Percentiles rank a stretch among this genome's conserved stretches.
phyloP scores from a whole-genome alignment of 1,140 invertebrate species.

The Drosophila nigrodunni region DNA sequence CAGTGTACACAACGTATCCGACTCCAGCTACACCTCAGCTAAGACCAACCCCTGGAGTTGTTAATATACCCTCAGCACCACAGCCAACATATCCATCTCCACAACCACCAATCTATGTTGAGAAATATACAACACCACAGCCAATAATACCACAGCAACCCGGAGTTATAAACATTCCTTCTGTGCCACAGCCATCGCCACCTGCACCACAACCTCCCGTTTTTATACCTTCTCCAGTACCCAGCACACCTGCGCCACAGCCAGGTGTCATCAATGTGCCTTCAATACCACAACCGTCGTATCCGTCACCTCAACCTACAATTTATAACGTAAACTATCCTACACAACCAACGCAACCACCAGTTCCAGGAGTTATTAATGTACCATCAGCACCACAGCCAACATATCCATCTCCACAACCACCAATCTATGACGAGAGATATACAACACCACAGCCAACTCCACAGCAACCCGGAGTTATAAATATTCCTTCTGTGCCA shows the following conservation, averaged over 20 bases:
- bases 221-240: constrained; percentile 32
- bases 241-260: constrained; percentile 14
- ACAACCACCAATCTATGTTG: constrained; percentile 8
- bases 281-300: constrained; percentile 19
- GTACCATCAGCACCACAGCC: constrained; percentile 56
- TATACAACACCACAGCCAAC: constrained; percentile 36
- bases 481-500: constrained; percentile 40
- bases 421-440: constrained; percentile 88
- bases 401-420: constrained; percentile 79
- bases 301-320: constrained; percentile 26
- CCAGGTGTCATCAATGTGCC: constrained; percentile 55
- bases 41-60: constrained; percentile 21
- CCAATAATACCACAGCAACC: constrained; percentile 3
- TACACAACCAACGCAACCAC: constrained; percentile 10
- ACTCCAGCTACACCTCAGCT: constrained; percentile 59
- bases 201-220: constrained; percentile 41
- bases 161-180: constrained; percentile 56
- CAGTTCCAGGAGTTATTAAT: constrained; percentile 88
- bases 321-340: constrained; percentile 19
- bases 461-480: constrained; percentile 34
- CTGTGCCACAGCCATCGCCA: constrained; percentile 34
- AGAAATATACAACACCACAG: constrained; percentile 25
- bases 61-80: constrained; percentile 24
- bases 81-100: constrained; percentile 24
- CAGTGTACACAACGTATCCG: constrained; percentile 84